phyloP scores from a whole-genome alignment of 2,888 invertebrate genomes.

The Drosophila peninsularis region DNA sequence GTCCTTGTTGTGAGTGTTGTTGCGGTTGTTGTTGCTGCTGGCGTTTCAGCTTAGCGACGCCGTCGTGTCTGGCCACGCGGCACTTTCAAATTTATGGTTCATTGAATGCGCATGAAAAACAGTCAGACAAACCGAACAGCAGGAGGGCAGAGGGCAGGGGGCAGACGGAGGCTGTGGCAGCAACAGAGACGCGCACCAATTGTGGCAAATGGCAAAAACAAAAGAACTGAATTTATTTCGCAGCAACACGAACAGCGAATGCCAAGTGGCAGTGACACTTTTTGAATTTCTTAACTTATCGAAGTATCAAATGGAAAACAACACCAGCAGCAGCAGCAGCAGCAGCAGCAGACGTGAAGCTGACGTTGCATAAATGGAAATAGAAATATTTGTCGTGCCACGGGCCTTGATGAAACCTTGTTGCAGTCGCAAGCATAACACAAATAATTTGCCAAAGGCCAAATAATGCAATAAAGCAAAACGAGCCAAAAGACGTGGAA shows the following conservation, averaged over 20 bases:
- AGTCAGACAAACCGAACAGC: conserved; percentile 50
- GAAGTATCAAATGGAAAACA: conserved; percentile 38
- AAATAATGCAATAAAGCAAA: conserved; percentile 26
- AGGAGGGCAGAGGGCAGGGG: background rate
- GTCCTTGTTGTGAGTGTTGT: conserved; percentile 7
- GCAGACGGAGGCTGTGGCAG: background rate
- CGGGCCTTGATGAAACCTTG: conserved; percentile 7
- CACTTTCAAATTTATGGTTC: conserved; percentile 81
- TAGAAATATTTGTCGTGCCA: conserved; percentile 38
- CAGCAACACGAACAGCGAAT: conserved; percentile 32
- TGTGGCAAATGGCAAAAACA: conserved; percentile 58
- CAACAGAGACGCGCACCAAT: conserved; percentile 26
- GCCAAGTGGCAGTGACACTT: conserved; percentile 57
- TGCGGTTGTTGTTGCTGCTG: conserved; percentile 10
- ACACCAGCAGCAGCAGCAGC: conserved; percentile 13
- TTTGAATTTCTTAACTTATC: conserved; percentile 45
- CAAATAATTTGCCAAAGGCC: conserved; percentile 15
- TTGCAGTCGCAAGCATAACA: conserved; percentile 10
- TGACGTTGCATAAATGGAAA: conserved; percentile 45
- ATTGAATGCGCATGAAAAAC: conserved; percentile 80
- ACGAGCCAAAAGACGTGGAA: conserved; percentile 1
- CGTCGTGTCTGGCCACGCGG: conserved; percentile 71
- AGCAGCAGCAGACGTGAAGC: conserved; percentile 4
- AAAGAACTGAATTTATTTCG: conserved; percentile 72
- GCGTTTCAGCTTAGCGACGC: conserved; percentile 50